Evolutionary conservation across 2,113 vertebrate genomes (phyloP), one percentile per base, ranked within the genome.

Genomic region (Notarius quadriscutis): DNA sequence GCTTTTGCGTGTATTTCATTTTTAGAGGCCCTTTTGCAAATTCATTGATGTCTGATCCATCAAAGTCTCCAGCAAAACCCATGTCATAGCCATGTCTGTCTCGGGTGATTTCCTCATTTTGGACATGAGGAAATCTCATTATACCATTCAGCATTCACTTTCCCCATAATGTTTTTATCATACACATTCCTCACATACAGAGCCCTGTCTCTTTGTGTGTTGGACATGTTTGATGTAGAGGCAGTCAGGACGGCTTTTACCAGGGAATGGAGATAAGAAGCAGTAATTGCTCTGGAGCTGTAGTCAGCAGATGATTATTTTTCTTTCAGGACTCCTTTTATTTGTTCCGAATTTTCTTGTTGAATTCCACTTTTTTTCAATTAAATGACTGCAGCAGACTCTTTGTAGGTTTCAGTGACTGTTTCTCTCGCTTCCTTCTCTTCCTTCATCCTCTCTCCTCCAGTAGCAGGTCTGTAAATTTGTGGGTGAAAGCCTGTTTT

Each of bases 121-220:
- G 58, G 81, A 84, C 84, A 90, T 84, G 74, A 88, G 87, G 89
- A 81, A 90, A 88, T 90, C 69, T 87, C 77, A 86, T 88, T 88
- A 90, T 63, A 81, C 63, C 17, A 84, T 82, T 71, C 75, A 81
- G 72, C 41, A 60, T 87, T 83, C 81, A 58, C 83, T 90, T 57
- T 84, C 67, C 67, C 67, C 86, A 82, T 60, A 53, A 88, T 81
- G 67, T 65, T 75, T 90, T 88, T 90, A 88, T 88, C 80, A 81
- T 78, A 50, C 81, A 72, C 83, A 83, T 86, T 83, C 80, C 60
- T 86, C 27, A 5, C 41, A 53, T 69, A 84, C 41, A 34, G 81
- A 86, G 84, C 4, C 22, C 12, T 87, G 58, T 83, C 72, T 79
- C 50, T 67, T 41, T 79, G 81, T 75, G 53, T 81, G 58, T 77